These are phyloP conservation scores for Watsonalla binaria DNA, from an alignment of 2,888 invertebrate genomes.

Conservation along the genomic window DNA sequence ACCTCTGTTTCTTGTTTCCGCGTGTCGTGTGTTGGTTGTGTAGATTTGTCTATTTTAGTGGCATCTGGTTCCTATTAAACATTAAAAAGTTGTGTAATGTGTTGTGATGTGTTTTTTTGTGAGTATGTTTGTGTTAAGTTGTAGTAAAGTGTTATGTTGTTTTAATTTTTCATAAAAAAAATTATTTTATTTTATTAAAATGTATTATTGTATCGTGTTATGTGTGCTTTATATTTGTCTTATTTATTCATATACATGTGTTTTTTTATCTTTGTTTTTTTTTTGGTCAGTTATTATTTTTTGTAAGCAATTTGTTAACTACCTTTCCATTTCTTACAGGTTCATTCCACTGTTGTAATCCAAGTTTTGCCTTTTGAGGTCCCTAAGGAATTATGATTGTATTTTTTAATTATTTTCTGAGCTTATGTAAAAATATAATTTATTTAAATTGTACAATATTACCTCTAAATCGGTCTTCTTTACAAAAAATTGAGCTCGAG, in stretches of 20 bases:
- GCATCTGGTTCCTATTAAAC: constrained; percentile 16
- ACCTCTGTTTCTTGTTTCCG: constrained; percentile 14
- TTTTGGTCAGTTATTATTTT: neutral
- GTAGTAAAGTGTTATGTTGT: neutral
- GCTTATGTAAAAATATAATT: neutral
- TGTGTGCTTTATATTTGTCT: too few species aligned
- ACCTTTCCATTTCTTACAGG: neutral
- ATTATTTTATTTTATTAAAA: neutral
- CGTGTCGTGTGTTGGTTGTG: constrained; percentile 8
- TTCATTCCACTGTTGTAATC: neutral
- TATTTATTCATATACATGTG: too few species aligned
- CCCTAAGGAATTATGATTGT: neutral
- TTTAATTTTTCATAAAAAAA: too few species aligned
- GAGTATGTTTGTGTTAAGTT: neutral
- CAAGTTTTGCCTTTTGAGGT: neutral
- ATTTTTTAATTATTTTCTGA: neutral
- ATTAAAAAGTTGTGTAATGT: neutral
- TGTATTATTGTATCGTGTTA: neutral
- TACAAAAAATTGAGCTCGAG: neutral
- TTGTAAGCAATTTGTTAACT: neutral
- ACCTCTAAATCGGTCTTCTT: neutral
- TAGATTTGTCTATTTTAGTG: constrained; percentile 5
- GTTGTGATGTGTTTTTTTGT: neutral
- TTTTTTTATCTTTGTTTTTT: too few species aligned
- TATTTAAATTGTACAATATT: neutral